Evolutionary conservation across 2,797 vertebrate species (phyloP).

Genomic region (Cryptoblepharus egeriae): DNA sequence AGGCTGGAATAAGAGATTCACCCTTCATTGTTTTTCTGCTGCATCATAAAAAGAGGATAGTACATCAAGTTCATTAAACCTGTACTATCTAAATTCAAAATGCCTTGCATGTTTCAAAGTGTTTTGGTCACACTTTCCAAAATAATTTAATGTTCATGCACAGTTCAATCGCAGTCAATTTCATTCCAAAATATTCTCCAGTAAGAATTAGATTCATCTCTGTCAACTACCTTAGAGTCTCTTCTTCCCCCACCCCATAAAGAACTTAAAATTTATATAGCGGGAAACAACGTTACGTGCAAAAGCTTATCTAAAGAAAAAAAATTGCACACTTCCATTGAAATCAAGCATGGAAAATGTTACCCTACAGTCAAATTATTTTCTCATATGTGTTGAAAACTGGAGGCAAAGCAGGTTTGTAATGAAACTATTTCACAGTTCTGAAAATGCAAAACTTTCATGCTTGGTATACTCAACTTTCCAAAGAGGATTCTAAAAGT

Average conservation of each 20-base stretch:
- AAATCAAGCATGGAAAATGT: constrained; percentile 42
- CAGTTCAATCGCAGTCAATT: background rate
- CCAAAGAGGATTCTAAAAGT: constrained; percentile 13
- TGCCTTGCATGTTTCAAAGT: background rate
- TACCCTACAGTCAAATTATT: constrained; percentile 37
- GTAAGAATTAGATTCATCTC: background rate
- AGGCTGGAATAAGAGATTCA: background rate
- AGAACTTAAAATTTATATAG: background rate
- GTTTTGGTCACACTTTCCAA: background rate
- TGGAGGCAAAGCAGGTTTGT: constrained; percentile 35
- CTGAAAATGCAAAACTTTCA: constrained; percentile 24
- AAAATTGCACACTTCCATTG: constrained; percentile 25
- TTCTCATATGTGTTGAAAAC: constrained; percentile 26
- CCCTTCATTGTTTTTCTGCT: background rate
- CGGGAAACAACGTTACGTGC: constrained; percentile 10
- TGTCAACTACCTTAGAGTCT: background rate
- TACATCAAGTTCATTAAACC: background rate
- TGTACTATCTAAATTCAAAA: background rate
- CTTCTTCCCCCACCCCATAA: background rate
- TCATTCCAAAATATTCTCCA: background rate
- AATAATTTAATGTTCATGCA: background rate
- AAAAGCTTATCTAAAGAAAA: constrained; percentile 12
- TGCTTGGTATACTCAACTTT: background rate
- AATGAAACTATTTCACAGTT: constrained; percentile 30
- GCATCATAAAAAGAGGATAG: background rate